phyloP scores from a whole-genome alignment of 2,113 vertebrate species.

The Chlorodrepanis virens region DNA sequence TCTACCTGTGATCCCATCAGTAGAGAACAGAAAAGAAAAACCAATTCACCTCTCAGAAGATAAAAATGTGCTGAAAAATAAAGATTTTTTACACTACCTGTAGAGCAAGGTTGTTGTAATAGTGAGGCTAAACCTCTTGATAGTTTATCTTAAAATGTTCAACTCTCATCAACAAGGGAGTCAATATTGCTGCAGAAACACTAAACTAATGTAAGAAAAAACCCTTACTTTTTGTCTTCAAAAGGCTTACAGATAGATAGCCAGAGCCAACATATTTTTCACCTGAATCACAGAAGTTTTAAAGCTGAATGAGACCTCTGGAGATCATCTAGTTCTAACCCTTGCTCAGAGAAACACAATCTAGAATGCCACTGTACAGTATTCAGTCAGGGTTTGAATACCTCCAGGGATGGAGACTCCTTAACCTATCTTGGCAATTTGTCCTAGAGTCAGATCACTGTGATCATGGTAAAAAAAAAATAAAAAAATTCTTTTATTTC shows the following conservation, averaged over 20 bases:
- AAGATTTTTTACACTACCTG: not conserved
- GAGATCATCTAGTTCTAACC: not conserved
- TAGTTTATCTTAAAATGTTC: not conserved
- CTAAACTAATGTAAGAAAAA: not conserved
- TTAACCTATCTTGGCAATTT: not conserved
- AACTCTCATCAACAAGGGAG: not conserved
- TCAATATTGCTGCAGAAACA: not conserved
- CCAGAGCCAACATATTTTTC: not conserved
- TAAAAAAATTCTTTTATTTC: not conserved
- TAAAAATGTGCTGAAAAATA: not conserved
- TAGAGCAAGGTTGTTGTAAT: not conserved
- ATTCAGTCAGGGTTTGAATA: not conserved
- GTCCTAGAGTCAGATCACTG: not conserved
- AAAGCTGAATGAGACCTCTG: not conserved
- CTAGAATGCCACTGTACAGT: too few species aligned
- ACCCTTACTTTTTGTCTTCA: rapidly evolving
- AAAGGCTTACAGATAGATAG: not conserved
- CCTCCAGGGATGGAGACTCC: not conserved
- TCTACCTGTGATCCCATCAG: not conserved
- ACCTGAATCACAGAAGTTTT: not conserved
- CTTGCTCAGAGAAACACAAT: not conserved
- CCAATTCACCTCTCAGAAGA: not conserved
- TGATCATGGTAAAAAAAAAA: not conserved
- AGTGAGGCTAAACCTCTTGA: not conserved
- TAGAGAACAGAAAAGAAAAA: not conserved